Conservation (phyloP, 1,140 invertebrate species). For the Proctacanthus coquilletti region DNA sequence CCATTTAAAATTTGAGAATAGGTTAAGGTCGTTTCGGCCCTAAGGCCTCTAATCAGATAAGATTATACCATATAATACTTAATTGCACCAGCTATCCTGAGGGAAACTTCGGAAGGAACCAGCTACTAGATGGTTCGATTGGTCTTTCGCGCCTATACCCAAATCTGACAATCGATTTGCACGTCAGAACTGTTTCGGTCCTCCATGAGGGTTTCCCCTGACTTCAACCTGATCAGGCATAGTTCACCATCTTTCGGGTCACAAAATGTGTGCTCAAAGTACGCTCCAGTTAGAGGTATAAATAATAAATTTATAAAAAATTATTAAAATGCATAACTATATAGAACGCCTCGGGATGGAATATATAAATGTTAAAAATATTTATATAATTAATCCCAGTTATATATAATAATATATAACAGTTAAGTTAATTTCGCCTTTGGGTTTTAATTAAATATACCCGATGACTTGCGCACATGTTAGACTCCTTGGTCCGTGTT, state of each 20-base stretch:
- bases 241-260: constrained; percentile 87
- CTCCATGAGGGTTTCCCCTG: constrained; percentile 79
- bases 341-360: constrained; percentile 27
- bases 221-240: constrained; percentile 74
- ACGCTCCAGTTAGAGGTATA: constrained; percentile 30
- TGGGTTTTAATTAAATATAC: no score
- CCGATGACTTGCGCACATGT: constrained; percentile 48
- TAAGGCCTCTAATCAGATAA: constrained; percentile 75
- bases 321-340: constrained; percentile 12
- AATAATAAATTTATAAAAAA: constrained; percentile 8
- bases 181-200: constrained; percentile 78
- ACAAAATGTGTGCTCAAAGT: constrained; percentile 57
- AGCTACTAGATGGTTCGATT: no score
- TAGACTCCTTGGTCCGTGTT: constrained; percentile 88
- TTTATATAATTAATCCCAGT: constrained; percentile 9
- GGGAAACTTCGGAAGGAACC: no score
- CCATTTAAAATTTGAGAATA: constrained; percentile 85
- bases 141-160: constrained; percentile 87
- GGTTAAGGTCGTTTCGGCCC: no score
- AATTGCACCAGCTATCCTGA: no score
- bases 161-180: constrained; percentile 83
- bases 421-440: no score
- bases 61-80: no score
- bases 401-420: no score
- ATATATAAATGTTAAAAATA: constrained; percentile 5